Base-by-base conservation (phyloP, 2,797 vertebrate genomes). In the Morus bassanus region DNA sequence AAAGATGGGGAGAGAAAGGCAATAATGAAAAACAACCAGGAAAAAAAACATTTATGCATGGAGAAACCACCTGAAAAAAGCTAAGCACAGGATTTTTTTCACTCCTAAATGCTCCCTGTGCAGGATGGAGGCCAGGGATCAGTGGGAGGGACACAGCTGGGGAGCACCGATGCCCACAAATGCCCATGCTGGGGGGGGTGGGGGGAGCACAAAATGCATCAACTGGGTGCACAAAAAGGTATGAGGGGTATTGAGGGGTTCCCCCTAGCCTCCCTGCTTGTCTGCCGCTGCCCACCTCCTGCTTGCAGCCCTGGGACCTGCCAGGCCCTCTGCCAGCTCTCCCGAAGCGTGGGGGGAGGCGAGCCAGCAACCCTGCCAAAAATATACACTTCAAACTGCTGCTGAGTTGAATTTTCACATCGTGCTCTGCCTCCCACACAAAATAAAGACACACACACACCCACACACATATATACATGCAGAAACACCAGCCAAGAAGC, bases 381-480 rank as follows among this genome's bases (percentile, higher is more conserved):
- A 92, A 85, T 61, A 74, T 1, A 1, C 39, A 1, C 37, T 86
- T 70, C 91, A 46, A 65, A 48, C 63, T 31, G 73, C 85, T 18
- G 31, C 63, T 0, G 18, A 61, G 69, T 24, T 59, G 69, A n/a
- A 35, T 65, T 85, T 67, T 33, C 12, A 9, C 10, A 1, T 67
- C 10, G 28, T 69, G 87, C 76, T 57, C 51, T 74, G 92, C 70
- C 79, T 88, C 86, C 79, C 56, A 33, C 83, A 13, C 50, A 37
- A 60, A 89, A 46, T 24, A 41, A 60, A 83, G 24, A 64, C 54
- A 6, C 54, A 10, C 67, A 0, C 68, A 0, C 46, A 43, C 37
- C 28, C 3, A 0, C 59, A 17, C 11, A 3, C 9, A 4, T 11
- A 22, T 1, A 9, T 5, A 17, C 50, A 6, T 1, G 5, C 35